Percentiles rank a stretch among this genome's conserved stretches.
Evolutionary conservation across 2,113 vertebrate species (phyloP).

Genomic region (Mellivora capensis): DNA sequence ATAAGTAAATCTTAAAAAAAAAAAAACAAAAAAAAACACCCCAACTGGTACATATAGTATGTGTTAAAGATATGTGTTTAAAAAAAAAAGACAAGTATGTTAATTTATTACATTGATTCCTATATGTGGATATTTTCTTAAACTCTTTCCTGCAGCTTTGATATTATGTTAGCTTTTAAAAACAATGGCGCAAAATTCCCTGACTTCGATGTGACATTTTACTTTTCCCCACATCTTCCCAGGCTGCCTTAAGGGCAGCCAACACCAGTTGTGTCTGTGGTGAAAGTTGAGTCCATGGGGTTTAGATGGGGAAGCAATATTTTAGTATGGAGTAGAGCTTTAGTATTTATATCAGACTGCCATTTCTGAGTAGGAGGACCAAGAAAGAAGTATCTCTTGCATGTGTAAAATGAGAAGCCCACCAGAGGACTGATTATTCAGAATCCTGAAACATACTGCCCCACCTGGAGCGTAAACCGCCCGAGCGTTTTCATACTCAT

Average conservation of each 20-base stretch:
- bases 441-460: background rate
- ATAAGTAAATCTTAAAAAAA: background rate
- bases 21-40: background rate
- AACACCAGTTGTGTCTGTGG: background rate
- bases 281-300: background rate
- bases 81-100: background rate
- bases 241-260: background rate
- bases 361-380: background rate
- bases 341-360: background rate
- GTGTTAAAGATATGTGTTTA: background rate
- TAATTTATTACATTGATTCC: background rate
- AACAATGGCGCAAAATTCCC: background rate
- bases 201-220: background rate
- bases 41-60: background rate
- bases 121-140: background rate
- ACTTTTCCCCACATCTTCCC: background rate
- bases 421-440: background rate
- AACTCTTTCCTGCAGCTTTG: background rate
- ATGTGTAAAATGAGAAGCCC: constrained; percentile 40
- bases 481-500: background rate
- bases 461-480: background rate
- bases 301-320: background rate
- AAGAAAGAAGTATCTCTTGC: background rate
- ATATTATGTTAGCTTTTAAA: background rate
- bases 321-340: background rate